Percentiles rank a stretch among this genome's conserved stretches.
phyloP scores from a whole-genome alignment of 2,797 vertebrate species.

The Poeciliopsis presidionis region DNA sequence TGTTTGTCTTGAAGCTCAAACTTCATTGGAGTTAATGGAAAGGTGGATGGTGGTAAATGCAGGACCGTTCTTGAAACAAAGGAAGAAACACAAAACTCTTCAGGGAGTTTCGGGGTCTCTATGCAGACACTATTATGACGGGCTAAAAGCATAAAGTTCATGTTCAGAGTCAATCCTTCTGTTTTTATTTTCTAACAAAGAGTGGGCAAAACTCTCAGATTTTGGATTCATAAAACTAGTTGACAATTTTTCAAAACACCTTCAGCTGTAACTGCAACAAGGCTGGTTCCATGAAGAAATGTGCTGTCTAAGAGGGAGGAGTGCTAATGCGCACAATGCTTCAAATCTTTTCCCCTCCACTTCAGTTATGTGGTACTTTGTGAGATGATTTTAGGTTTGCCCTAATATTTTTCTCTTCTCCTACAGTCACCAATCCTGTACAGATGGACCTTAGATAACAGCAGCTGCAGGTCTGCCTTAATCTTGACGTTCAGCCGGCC shows the following conservation, averaged over 20 bases:
- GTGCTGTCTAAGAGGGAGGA: not conserved
- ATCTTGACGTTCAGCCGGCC: conserved; percentile 28
- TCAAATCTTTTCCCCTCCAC: not conserved
- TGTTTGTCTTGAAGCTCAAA: not conserved
- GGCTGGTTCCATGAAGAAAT: not conserved
- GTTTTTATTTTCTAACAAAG: not conserved
- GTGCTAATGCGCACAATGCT: not conserved
- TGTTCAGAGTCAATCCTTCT: not conserved
- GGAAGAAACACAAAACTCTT: not conserved
- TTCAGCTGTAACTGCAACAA: not conserved
- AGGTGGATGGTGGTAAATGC: not conserved
- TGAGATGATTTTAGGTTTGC: not conserved
- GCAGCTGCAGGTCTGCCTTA: conserved; percentile 16
- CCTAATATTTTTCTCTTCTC: conserved; percentile 20
- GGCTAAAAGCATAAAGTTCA: not conserved
- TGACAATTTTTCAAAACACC: not conserved
- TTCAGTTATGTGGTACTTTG: not conserved
- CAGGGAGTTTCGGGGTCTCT: not conserved
- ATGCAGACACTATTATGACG: not conserved
- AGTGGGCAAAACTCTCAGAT: not conserved
- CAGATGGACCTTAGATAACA: conserved; percentile 75
- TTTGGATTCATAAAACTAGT: not conserved
- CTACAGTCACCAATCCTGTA: conserved; percentile 47
- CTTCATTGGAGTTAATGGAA: not conserved
- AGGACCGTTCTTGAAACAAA: not conserved